phyloP scores from a whole-genome alignment of 2,113 vertebrate species.

The Willisornis vidua region DNA sequence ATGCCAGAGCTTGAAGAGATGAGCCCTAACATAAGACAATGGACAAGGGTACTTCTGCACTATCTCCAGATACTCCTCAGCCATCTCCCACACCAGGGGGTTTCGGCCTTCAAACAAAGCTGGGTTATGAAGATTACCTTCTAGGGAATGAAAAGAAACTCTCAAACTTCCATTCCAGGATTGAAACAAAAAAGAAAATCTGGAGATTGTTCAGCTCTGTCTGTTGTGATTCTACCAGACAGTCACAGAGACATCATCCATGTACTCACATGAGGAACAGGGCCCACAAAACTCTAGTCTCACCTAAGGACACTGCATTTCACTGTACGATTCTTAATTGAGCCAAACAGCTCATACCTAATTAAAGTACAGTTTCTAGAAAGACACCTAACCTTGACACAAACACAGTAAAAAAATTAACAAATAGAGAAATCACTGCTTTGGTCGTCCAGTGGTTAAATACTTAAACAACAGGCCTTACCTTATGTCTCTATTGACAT shows the following conservation, averaged over 20 bases:
- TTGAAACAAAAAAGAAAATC: neutral
- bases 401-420: neutral
- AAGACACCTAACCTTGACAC: neutral
- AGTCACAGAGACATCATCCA: neutral
- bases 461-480: neutral
- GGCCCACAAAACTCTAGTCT: neutral
- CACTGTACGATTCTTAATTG: neutral
- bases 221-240: neutral
- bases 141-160: constrained; percentile 65
- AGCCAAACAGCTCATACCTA: neutral
- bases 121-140: constrained; percentile 96
- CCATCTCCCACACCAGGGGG: constrained; percentile 94
- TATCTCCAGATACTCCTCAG: constrained; percentile 92
- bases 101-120: constrained; percentile 92
- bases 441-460: neutral
- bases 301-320: neutral
- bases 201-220: neutral
- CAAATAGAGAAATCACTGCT: neutral
- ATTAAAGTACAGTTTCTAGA: neutral
- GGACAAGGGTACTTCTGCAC: constrained; percentile 87
- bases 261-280: neutral
- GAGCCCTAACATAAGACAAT: constrained; percentile 89
- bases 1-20: constrained; percentile 98
- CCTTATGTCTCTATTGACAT: neutral
- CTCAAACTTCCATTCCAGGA: neutral